A percentile compares a stretch with the other conserved stretches of the same genome.
Conservation (phyloP, 2,888 invertebrate genomes). For the Ophioninae sp. region DNA sequence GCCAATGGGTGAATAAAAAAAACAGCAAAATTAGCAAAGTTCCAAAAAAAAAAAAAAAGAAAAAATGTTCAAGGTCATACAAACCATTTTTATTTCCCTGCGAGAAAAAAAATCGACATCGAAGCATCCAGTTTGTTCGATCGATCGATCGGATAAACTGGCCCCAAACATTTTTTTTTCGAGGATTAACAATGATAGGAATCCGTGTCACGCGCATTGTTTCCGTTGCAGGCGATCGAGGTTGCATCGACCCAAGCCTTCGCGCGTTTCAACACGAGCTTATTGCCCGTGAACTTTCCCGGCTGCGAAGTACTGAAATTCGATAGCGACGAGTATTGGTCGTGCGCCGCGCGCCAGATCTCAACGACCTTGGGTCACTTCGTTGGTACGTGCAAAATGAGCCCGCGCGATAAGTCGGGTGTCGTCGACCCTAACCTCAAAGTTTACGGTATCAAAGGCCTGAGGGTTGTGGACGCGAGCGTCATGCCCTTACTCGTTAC, state of each 20-base stretch:
- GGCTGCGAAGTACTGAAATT: constrained; percentile 86
- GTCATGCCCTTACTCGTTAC: constrained; percentile 83
- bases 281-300: constrained; percentile 84
- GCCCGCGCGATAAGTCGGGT: constrained; percentile 78
- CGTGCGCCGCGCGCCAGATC: constrained; percentile 87
- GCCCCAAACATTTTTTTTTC: too few species aligned
- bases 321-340: constrained; percentile 88
- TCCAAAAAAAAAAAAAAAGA: too few species aligned
- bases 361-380: constrained; percentile 86
- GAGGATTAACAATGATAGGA: background rate
- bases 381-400: constrained; percentile 83
- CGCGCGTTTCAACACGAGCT: constrained; percentile 82
- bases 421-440: constrained; percentile 82
- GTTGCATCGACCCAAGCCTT: constrained; percentile 83
- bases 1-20: background rate
- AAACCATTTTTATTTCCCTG: too few species aligned
- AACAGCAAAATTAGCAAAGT: background rate
- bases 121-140: too few species aligned
- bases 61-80: too few species aligned
- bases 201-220: background rate
- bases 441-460: constrained; percentile 82
- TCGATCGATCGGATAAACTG: too few species aligned
- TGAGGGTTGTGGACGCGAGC: constrained; percentile 84
- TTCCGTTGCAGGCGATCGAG: constrained; percentile 82
- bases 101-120: too few species aligned